Evolutionary conservation across 2,797 vertebrate species (phyloP), one percentile per base, ranked within the genome.

Genomic region (Enteromius radiatus): DNA sequence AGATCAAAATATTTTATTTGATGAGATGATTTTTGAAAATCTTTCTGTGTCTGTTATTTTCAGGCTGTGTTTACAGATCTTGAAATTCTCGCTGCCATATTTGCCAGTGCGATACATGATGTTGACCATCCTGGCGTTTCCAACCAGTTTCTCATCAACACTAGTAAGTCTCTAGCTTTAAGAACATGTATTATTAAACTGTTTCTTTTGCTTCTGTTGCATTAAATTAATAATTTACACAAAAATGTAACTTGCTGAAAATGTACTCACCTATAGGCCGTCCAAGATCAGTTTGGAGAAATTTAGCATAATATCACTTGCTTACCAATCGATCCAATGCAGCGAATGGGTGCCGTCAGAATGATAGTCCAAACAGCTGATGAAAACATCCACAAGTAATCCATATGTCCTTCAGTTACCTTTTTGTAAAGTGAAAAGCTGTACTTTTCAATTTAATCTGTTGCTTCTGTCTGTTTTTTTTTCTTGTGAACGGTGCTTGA

Each of bases 101-200:
- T 99, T 93, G 97, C 97, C 89, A 98, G 97, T 95, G 98, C 98
- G 88, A 99, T 99, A 93, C 98, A 99, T 65, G 97, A 99, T 73
- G 98, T 99, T 31, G 98, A 99, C 92, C 98, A 99, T 91, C 98
- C 98, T 69, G 98, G 98, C 33, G 98, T 99, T 90, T 99, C 98
- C 86, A 99, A 99, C 93, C 98, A 99, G 92, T 99, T 99, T 93
- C 97, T 99, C 92, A 99, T 99, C 93, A 99, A 96, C 93, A 99
- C 97, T 89, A 99, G 81, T 82, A 65, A 82, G 83, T 83, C 31
- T 11, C 54, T 68, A 73, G 38, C 83, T 78, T 54, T 84, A 73
- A 75, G 78, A 63, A 78, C 71, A 76, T 43, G 5, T 52, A 14
- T 11, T 54, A 11, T 33, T 23, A 63, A 63, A 31, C 9, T 23